Evolutionary conservation across 92 coral and sea anemone genomes (phyloP).

Genomic region (Zoanthus sociatus): DNA sequence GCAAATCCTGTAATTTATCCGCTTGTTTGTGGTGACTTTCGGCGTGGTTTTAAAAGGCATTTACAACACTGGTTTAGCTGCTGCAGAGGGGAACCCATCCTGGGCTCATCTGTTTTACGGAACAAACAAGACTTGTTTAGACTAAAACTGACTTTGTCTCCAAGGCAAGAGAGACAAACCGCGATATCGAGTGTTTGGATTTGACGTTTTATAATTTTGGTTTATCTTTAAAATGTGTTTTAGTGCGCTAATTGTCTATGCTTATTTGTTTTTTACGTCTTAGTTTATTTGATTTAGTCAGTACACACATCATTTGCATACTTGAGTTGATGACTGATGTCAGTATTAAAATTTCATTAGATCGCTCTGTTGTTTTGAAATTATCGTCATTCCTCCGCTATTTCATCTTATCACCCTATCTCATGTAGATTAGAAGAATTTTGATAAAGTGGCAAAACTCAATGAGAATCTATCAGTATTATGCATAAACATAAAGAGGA

Average conservation of each 20-base stretch:
- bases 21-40: constrained; percentile 86
- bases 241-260: not conserved
- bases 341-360: too few relatives aligned
- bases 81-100: constrained; percentile 20
- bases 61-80: constrained; percentile 56
- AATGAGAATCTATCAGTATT: too few relatives aligned
- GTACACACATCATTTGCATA: too few relatives aligned
- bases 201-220: not conserved
- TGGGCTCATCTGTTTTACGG: constrained; percentile 58
- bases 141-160: not conserved
- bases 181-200: constrained; percentile 38
- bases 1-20: constrained; percentile 93
- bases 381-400: too few relatives aligned
- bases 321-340: too few relatives aligned
- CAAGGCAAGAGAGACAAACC: constrained; percentile 9
- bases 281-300: not conserved
- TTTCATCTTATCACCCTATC: too few relatives aligned
- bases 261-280: not conserved
- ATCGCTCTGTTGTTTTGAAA: too few relatives aligned
- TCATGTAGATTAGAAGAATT: too few relatives aligned
- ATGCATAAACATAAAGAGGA: too few relatives aligned
- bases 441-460: too few relatives aligned
- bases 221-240: not conserved
- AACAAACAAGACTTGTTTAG: constrained; percentile 60
- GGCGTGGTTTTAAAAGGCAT: constrained; percentile 86